phyloP scores from a whole-genome alignment of 2,797 vertebrate genomes.

The Labroides dimidiatus region DNA sequence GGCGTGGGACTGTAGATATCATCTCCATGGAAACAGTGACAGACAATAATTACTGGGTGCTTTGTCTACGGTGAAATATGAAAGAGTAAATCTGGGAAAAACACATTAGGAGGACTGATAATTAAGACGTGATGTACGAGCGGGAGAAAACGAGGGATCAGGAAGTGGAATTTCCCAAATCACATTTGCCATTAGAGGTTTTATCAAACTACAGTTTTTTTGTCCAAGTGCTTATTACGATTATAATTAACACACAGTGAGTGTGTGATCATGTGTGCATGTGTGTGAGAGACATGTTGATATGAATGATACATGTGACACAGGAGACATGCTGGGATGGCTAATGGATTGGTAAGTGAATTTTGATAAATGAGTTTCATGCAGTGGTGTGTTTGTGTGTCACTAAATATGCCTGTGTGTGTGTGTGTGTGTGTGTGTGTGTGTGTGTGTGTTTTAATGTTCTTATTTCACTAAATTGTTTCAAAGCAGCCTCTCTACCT shows the following conservation, averaged over 20 bases:
- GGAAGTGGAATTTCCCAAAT: conserved; percentile 65
- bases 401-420: not conserved
- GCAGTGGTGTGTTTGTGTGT: conserved; percentile 20
- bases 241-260: conserved; percentile 67
- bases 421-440: conserved; percentile 12
- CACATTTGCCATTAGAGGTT: conserved; percentile 72
- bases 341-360: conserved; percentile 69
- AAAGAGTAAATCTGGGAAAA: conserved; percentile 64
- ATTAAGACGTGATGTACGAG: conserved; percentile 76
- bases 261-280: not conserved
- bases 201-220: conserved; percentile 68
- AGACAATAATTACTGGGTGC: conserved; percentile 67
- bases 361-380: conserved; percentile 69
- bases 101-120: conserved; percentile 70
- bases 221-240: conserved; percentile 55
- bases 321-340: conserved; percentile 33
- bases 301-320: conserved; percentile 51
- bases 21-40: conserved; percentile 62
- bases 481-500: conserved; percentile 40
- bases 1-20: conserved; percentile 68
- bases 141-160: conserved; percentile 17
- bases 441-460: conserved; percentile 46
- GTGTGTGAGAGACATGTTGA: conserved; percentile 23
- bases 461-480: conserved; percentile 51
- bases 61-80: conserved; percentile 58